These are phyloP conservation scores for Spisula subtruncata DNA, from an alignment of 2,888 invertebrate genomes.

Conservation along the genomic window DNA sequence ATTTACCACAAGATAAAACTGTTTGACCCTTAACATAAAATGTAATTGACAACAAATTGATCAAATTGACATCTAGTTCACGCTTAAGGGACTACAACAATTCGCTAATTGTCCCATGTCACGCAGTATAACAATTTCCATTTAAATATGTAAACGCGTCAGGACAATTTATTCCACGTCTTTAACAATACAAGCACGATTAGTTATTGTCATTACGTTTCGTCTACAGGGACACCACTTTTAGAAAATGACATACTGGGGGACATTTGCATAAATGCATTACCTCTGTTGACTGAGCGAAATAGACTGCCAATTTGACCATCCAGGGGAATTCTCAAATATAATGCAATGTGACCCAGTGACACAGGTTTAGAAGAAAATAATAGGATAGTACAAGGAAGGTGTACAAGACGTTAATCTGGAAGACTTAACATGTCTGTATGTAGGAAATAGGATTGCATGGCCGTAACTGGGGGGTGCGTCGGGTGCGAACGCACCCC, in stretches of 20 bases:
- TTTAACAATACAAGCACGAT: constrained; percentile 32
- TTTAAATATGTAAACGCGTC: constrained; percentile 11
- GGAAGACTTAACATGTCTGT: too few species aligned
- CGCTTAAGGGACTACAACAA: not conserved
- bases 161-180: constrained; percentile 23
- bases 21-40: not conserved
- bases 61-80: not conserved
- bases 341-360: not conserved
- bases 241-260: constrained; percentile 13
- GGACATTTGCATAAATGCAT: constrained; percentile 30
- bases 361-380: not conserved
- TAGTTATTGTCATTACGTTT: constrained; percentile 16
- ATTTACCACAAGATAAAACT: not conserved
- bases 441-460: too few species aligned
- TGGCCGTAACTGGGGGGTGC: too few species aligned
- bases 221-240: not conserved
- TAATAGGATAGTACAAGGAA: too few species aligned
- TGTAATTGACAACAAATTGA: not conserved
- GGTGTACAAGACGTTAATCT: too few species aligned
- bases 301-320: not conserved
- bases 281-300: constrained; percentile 16
- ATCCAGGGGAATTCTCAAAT: not conserved
- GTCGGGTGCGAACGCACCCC: too few species aligned
- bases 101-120: constrained; percentile 1
- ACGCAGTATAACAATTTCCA: constrained; percentile 32